phyloP scores from a whole-genome alignment of 2,113 vertebrate species.

The Verasper variegatus region DNA sequence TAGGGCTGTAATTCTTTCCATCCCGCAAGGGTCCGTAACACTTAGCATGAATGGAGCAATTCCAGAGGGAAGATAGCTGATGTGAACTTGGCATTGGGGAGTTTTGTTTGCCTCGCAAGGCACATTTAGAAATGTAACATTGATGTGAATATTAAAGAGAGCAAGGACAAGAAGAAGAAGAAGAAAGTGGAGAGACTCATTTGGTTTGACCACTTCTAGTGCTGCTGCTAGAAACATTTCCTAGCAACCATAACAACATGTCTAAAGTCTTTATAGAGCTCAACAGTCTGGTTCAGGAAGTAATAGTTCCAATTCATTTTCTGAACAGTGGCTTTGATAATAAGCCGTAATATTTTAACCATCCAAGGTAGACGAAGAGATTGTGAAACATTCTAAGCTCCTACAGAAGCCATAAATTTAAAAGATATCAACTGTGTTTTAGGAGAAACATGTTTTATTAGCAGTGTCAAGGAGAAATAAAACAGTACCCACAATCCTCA shows the following conservation, averaged over 20 bases:
- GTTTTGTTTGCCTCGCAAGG: slow-evolving; percentile 22
- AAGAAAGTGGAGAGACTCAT: neutral
- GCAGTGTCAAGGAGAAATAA: no score
- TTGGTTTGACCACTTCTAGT: neutral
- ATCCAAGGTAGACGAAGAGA: no score
- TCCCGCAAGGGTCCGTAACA: slow-evolving; percentile 67
- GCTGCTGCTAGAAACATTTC: neutral
- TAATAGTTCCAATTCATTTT: no score
- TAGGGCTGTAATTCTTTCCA: slow-evolving; percentile 76
- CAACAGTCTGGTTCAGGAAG: no score
- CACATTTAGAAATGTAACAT: slow-evolving; percentile 33
- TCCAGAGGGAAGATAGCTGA: slow-evolving; percentile 51
- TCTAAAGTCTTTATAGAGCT: neutral
- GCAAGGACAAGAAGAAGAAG: neutral
- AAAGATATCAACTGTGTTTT: no score
- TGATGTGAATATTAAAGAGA: slow-evolving; percentile 10
- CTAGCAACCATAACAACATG: neutral
- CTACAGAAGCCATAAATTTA: no score
- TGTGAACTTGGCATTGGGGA: slow-evolving; percentile 58
- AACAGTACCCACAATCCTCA: no score
- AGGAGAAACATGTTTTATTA: no score
- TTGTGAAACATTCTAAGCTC: no score
- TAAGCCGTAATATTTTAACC: no score
- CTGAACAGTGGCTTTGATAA: no score
- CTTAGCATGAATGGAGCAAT: slow-evolving; percentile 64